phyloP scores from a whole-genome alignment of 2,113 vertebrate genomes.

The Grallaria varia region DNA sequence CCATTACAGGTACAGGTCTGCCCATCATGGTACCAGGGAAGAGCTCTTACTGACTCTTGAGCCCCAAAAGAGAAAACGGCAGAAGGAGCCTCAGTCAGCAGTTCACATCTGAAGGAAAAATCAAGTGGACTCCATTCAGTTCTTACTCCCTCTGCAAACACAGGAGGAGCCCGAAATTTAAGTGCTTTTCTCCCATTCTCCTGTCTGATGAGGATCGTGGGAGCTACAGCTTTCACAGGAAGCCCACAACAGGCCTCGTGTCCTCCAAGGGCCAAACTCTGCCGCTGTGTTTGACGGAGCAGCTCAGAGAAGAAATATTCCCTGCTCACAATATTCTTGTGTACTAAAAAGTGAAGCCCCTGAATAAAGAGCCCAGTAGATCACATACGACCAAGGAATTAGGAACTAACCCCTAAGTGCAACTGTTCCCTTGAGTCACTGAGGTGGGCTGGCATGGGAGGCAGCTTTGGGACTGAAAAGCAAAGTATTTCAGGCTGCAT shows the following conservation, averaged over 20 bases:
- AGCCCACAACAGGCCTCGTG: not conserved
- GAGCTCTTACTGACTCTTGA: not conserved
- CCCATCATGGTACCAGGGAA: not conserved
- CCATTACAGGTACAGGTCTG: not conserved
- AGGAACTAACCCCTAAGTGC: not conserved
- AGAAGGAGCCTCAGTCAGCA: not conserved
- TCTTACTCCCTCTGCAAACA: not conserved
- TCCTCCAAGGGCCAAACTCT: not conserved
- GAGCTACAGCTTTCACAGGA: not conserved
- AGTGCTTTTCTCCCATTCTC: not conserved
- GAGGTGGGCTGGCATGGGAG: not conserved
- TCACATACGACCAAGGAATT: not conserved
- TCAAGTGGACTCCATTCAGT: not conserved
- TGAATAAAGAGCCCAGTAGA: not conserved
- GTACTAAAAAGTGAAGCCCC: not conserved
- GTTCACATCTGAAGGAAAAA: not conserved
- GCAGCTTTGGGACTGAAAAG: not conserved
- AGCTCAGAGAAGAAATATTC: not conserved
- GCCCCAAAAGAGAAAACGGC: not conserved
- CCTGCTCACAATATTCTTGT: not conserved
- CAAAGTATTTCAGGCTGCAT: not conserved
- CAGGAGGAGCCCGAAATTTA: not conserved
- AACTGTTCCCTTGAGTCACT: not conserved
- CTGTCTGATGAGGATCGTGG: fast-evolving
- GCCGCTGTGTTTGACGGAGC: not conserved